Evolutionary conservation across 1,140 invertebrate genomes (phyloP).

Genomic region (Trichonephila inaurata): DNA sequence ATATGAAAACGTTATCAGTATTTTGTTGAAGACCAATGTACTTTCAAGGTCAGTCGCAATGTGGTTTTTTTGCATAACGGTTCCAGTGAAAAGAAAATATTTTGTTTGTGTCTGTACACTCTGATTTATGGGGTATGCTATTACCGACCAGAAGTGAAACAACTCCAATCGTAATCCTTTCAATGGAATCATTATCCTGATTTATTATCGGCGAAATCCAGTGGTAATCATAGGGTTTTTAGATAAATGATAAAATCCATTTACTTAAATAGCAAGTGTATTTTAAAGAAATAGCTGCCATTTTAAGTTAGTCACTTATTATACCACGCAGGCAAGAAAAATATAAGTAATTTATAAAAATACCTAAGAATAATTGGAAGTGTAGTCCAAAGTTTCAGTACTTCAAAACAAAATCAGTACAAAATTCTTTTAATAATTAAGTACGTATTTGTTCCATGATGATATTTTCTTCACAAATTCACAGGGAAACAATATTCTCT

Average conservation of each 20-base stretch:
- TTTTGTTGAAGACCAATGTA: background rate
- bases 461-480: no score
- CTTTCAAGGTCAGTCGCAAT: background rate
- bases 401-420: no score
- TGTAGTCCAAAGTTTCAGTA: no score
- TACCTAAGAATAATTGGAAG: no score
- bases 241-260: background rate
- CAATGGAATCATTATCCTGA: constrained; percentile 31
- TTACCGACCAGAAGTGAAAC: background rate
- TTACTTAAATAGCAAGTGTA: background rate
- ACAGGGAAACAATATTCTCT: no score
- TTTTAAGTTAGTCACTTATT: background rate
- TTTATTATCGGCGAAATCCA: background rate
- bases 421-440: no score
- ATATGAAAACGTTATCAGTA: background rate
- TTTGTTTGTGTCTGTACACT: background rate
- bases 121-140: background rate
- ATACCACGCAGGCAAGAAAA: background rate
- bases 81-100: background rate
- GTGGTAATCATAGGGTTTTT: background rate
- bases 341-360: background rate
- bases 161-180: background rate
- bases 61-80: background rate
- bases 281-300: background rate
- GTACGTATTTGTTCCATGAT: no score